A percentile compares a stretch with the other conserved stretches of the same genome.
phyloP scores from a whole-genome alignment of 2,797 vertebrate species.

The Melanotaenia nigrans region DNA sequence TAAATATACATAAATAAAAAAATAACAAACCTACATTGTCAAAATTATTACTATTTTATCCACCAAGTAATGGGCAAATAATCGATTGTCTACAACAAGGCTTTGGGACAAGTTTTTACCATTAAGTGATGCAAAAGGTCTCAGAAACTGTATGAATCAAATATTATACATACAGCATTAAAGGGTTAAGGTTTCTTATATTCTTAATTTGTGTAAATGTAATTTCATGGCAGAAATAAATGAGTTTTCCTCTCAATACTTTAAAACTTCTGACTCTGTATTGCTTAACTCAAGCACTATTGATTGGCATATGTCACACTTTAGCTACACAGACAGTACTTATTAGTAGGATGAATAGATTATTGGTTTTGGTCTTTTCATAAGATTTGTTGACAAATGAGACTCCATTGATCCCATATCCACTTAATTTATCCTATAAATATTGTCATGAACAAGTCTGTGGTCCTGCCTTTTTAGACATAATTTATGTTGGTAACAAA shows the following conservation, averaged over 20 bases:
- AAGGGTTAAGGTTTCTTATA: neutral
- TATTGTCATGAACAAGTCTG: slow-evolving; percentile 18
- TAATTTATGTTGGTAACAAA: slow-evolving; percentile 9
- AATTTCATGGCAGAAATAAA: neutral
- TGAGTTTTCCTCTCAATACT: neutral
- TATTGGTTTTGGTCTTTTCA: slow-evolving; percentile 13
- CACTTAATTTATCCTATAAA: neutral
- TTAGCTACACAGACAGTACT: neutral
- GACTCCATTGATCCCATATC: slow-evolving; percentile 3
- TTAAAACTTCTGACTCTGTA: neutral
- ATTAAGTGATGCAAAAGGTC: too few relatives aligned
- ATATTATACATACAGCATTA: too few relatives aligned
- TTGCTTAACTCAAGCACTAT: neutral
- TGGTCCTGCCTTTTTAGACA: slow-evolving; percentile 10
- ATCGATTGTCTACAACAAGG: too few relatives aligned
- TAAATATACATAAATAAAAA: too few relatives aligned
- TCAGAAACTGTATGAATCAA: too few relatives aligned
- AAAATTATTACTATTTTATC: too few relatives aligned
- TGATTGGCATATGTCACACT: neutral
- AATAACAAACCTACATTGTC: too few relatives aligned
- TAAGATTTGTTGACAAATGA: neutral
- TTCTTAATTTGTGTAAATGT: neutral
- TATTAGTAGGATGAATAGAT: slow-evolving; percentile 12
- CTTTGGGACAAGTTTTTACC: too few relatives aligned
- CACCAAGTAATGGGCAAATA: too few relatives aligned